Percentiles rank a stretch among this genome's conserved stretches.
phyloP scores from a whole-genome alignment of 2,113 vertebrate genomes.

The Acanthisitta chloris region DNA sequence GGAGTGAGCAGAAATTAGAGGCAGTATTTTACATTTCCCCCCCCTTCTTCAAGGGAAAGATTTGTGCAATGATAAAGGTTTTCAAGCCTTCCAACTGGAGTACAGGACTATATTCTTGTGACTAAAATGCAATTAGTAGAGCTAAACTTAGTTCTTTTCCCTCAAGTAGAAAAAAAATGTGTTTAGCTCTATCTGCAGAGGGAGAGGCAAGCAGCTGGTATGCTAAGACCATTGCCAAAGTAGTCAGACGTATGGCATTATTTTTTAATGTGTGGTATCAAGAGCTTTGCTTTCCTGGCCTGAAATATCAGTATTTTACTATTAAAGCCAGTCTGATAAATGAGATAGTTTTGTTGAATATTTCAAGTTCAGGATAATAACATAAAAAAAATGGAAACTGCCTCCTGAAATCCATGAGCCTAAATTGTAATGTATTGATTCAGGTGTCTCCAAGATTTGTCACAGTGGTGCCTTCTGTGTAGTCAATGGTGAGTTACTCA shows the following conservation, averaged over 20 bases:
- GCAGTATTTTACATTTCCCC: not conserved
- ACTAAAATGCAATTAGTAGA: not conserved
- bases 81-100: not conserved
- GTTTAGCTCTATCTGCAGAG: not conserved
- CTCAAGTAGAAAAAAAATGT: not conserved
- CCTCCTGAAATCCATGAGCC: not conserved
- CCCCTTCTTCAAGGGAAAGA: not conserved
- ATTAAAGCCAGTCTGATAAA: not conserved
- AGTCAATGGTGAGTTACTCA: fast-evolving
- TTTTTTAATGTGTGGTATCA: not conserved
- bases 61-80: not conserved
- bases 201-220: not conserved
- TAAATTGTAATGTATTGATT: not conserved
- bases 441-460: not conserved
- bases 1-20: not conserved
- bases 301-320: not conserved
- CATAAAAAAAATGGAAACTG: not conserved
- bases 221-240: not conserved
- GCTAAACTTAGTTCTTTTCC: not conserved
- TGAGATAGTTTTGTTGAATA: not conserved
- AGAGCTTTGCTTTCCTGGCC: not conserved
- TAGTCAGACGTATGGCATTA: not conserved
- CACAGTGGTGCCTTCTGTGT: not conserved
- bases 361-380: not conserved
- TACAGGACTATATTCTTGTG: not conserved